Evolutionary conservation across 2,797 vertebrate species (phyloP), one percentile per base, ranked within the genome.

Genomic region (Falco naumanni): DNA sequence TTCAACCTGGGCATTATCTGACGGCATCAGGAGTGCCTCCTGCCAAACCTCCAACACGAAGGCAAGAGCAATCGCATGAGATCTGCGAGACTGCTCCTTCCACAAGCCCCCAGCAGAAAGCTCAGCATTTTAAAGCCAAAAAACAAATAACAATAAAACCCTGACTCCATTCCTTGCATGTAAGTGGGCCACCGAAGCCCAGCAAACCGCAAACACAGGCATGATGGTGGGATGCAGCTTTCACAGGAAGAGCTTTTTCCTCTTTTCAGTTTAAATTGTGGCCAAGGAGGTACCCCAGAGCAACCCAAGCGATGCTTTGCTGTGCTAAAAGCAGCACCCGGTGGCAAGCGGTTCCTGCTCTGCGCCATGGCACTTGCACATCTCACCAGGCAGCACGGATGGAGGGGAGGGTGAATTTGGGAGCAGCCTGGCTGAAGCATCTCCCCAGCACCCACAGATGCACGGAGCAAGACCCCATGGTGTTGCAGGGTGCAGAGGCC

Each of bases 141-240:
- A 43, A 1, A 3, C 47, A n/a, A n/a, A 1, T 10, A 31, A 20
- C 29, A 77, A 31, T 1, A 24, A 26, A 81, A 37, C 16, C 28
- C 53, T 28, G 51, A 10, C 29, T 39, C 41, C 5, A 1, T 1
- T 31, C 57, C 81, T 43, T 3, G 0, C 37, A 25, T 39, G 57
- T 15, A 2, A 29, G 68, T 3, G 6, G 57, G 31, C 25, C 31
- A 41, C 56, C 72, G 43, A 16, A 56, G 77, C 75, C 68, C 84
- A 71, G 79, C 80, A 80, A 78, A 74, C 24, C 75, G 45, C 56
- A n/a, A 59, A 10, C n/a, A 11, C 5, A 5, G 54, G 61, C 75
- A 75, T 0, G 0, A 3, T 2, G 5, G 13, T 1, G 74, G 53
- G 65, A 47, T 3, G 24, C 22, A 33, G 43, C 51, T 59, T 70